phyloP scores from a whole-genome alignment of 2,888 invertebrate species.

The Meghimatium bilineatum region DNA sequence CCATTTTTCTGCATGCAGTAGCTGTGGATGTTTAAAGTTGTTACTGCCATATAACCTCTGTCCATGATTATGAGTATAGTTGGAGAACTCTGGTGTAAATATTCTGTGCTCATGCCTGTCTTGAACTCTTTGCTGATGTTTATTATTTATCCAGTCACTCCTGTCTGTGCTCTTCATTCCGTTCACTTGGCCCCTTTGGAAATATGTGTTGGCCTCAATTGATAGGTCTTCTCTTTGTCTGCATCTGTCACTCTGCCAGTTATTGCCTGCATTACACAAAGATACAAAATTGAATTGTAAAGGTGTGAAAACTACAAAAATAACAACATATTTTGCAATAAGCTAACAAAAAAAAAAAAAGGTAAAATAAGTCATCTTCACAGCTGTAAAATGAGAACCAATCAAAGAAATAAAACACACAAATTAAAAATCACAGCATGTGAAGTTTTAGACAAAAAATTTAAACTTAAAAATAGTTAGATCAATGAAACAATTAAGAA shows the following conservation, averaged over 20 bases:
- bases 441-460: too few relatives aligned
- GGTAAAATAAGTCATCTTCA: too few relatives aligned
- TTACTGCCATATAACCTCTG: background rate
- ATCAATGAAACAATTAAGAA: too few relatives aligned
- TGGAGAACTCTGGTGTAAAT: background rate
- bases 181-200: background rate
- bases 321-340: too few relatives aligned
- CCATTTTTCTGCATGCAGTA: conserved; percentile 16
- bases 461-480: too few relatives aligned
- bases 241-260: background rate
- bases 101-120: background rate
- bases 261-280: background rate
- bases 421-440: too few relatives aligned
- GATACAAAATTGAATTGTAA: background rate
- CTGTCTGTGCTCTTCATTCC: background rate
- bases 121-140: background rate
- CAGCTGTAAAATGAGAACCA: too few relatives aligned
- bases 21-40: background rate
- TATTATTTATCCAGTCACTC: background rate
- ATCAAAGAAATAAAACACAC: too few relatives aligned
- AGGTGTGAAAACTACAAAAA: too few relatives aligned
- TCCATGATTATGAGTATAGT: background rate
- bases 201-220: background rate
- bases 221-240: background rate
- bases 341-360: too few relatives aligned